These are phyloP conservation scores for Chydorus sphaericus DNA, from an alignment of 2,888 invertebrate genomes.

Conservation along the genomic window DNA sequence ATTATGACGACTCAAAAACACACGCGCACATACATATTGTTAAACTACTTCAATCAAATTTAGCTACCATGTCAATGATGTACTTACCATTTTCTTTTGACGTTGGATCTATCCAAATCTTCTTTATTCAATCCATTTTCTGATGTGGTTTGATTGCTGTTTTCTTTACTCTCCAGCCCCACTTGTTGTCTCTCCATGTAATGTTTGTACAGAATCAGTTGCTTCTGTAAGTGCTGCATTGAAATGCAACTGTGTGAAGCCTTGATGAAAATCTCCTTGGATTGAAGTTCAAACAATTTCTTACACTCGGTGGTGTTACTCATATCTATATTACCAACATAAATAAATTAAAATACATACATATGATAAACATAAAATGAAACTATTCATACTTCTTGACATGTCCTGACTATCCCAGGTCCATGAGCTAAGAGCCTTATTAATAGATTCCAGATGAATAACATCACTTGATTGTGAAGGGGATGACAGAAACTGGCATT, in stretches of 20 bases:
- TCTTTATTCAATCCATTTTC: neutral
- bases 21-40: no score
- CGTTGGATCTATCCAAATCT: conserved; percentile 9
- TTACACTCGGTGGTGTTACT: neutral
- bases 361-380: neutral
- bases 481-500: neutral
- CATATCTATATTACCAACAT: neutral
- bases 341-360: neutral
- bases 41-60: no score
- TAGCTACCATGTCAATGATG: no score
- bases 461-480: neutral
- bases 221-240: neutral
- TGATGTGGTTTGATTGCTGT: neutral
- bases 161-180: no score
- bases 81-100: neutral
- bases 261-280: neutral
- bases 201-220: neutral
- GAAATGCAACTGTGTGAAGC: neutral
- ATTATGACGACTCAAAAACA: neutral
- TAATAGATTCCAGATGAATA: neutral
- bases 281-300: neutral
- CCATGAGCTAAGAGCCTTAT: neutral
- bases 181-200: no score
- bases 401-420: no score
- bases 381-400: neutral